phyloP scores from a whole-genome alignment of 2,113 vertebrate genomes.

The Zootoca vivipara region DNA sequence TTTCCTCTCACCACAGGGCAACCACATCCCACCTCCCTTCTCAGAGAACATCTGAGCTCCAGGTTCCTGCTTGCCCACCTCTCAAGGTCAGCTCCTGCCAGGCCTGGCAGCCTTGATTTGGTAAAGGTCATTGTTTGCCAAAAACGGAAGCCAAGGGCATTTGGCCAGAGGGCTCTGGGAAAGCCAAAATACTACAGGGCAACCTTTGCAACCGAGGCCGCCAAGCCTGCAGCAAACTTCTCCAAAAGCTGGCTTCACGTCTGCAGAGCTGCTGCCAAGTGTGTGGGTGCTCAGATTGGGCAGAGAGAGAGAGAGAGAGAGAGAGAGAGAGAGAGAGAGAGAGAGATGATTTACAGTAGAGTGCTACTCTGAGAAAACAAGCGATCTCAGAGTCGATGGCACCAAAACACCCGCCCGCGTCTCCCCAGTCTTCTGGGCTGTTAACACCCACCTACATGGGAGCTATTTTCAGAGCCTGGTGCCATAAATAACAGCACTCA shows the following conservation, averaged over 20 bases:
- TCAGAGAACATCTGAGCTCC: too few relatives aligned
- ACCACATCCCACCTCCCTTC: neutral
- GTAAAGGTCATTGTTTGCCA: neutral
- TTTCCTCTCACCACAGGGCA: neutral
- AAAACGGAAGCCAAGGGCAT: neutral
- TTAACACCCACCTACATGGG: neutral
- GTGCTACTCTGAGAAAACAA: slow-evolving; percentile 14
- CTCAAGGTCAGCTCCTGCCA: too few relatives aligned
- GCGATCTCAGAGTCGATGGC: neutral
- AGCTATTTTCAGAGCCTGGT: neutral
- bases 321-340: too few relatives aligned
- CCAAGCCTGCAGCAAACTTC: neutral
- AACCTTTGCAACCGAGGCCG: neutral
- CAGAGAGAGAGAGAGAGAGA: neutral
- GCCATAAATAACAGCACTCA: neutral
- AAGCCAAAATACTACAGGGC: neutral
- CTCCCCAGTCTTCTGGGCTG: neutral
- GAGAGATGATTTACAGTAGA: neutral
- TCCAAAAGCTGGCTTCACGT: neutral
- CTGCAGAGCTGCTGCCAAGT: neutral
- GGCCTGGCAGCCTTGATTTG: neutral
- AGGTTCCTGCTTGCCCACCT: neutral
- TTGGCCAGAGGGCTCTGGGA: neutral
- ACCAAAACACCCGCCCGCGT: neutral
- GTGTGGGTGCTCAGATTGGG: neutral